Evolutionary conservation across 2,113 vertebrate species (phyloP).

Genomic region (Panthera tigris): DNA sequence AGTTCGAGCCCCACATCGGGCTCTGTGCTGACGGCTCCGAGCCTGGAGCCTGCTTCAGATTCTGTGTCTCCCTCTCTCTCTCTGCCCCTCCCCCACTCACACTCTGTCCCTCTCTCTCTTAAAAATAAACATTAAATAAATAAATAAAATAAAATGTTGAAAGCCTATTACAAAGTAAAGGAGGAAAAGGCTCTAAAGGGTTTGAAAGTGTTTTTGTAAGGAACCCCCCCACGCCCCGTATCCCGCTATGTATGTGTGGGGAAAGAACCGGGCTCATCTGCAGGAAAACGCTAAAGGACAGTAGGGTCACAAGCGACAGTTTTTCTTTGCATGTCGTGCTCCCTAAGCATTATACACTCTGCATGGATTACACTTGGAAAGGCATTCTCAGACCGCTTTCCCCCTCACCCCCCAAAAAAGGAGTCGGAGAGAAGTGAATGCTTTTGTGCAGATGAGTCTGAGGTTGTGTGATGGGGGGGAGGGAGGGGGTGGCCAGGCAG

Average conservation of each 20-base stretch:
- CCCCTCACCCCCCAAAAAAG: not conserved
- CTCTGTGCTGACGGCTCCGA: too few species aligned
- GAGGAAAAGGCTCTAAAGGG: not conserved
- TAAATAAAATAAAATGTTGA: not conserved
- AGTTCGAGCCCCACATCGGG: too few species aligned
- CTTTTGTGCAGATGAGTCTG: not conserved
- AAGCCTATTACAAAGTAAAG: not conserved
- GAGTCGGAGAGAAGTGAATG: not conserved
- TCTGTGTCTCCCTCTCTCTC: too few species aligned
- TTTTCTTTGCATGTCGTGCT: not conserved
- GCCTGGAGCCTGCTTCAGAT: too few species aligned
- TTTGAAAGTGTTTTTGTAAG: constrained; percentile 11
- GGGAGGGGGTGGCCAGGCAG: not conserved
- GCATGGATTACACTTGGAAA: not conserved
- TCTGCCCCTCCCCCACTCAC: too few species aligned
- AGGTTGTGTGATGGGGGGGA: not conserved
- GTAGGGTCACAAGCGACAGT: too few species aligned
- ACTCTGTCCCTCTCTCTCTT: too few species aligned
- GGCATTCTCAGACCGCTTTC: not conserved
- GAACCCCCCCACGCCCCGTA: not conserved
- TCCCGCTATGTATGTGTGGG: not conserved
- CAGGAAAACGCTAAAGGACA: not conserved
- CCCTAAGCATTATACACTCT: not conserved
- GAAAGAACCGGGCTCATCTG: not conserved
- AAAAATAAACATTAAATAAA: too few species aligned